Conservation (phyloP, 2,113 vertebrate genomes). For the Heloderma charlesbogerti region DNA sequence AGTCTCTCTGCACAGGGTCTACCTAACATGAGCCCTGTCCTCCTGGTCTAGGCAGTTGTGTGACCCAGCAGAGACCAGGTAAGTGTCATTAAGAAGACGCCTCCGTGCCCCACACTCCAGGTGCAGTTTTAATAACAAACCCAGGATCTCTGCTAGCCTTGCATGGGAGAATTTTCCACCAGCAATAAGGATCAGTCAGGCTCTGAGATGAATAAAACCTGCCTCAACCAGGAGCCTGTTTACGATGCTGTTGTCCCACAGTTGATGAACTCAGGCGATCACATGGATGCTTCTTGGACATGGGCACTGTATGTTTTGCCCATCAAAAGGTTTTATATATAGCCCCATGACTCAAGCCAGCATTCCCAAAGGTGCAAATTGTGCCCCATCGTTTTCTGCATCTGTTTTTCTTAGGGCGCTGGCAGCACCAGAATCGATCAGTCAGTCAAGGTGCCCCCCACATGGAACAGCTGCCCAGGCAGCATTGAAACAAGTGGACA, state of each 20-base stretch:
- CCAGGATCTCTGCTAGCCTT: too few species aligned
- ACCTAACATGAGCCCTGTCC: background rate
- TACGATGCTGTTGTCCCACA: background rate
- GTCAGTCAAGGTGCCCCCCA: too few species aligned
- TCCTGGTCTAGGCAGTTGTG: background rate
- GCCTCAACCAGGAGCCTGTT: background rate
- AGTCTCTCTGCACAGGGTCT: background rate
- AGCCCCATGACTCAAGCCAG: background rate
- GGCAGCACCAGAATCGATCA: background rate
- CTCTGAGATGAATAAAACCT: background rate
- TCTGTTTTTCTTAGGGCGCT: background rate
- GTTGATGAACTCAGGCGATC: background rate
- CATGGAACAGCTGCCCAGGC: too few species aligned
- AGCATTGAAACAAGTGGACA: too few species aligned
- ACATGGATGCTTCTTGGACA: constrained; percentile 7
- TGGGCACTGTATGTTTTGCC: constrained; percentile 33
- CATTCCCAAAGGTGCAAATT: rapidly evolving
- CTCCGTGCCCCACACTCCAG: background rate
- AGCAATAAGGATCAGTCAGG: background rate
- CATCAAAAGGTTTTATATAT: constrained; percentile 55
- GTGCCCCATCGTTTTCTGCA: rapidly evolving
- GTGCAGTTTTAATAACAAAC: too few species aligned
- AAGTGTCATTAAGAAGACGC: too few species aligned
- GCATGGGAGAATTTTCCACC: background rate
- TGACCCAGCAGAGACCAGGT: background rate